phyloP scores from a whole-genome alignment of 2,888 invertebrate genomes.

The Macrophya annulata region DNA sequence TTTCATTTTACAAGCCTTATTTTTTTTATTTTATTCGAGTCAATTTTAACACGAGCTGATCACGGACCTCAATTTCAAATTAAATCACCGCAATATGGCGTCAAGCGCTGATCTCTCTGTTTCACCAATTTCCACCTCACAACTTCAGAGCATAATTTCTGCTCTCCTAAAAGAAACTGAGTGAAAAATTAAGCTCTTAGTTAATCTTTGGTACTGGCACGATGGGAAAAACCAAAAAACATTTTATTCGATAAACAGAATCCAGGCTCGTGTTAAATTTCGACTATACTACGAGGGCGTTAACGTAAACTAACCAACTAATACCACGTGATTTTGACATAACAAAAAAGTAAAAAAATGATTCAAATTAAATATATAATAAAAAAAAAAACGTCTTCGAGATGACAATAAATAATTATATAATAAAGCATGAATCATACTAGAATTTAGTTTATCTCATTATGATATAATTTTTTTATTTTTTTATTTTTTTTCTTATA shows the following conservation, averaged over 20 bases:
- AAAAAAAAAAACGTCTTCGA: neutral
- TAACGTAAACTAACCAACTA: neutral
- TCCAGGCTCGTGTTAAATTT: conserved; percentile 18
- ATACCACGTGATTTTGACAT: neutral
- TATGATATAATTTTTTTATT: neutral
- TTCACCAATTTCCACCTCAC: conserved; percentile 5
- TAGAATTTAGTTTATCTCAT: neutral
- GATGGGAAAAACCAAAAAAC: neutral
- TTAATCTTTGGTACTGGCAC: neutral
- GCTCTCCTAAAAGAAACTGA: neutral
- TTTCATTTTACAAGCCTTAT: neutral
- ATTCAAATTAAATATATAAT: neutral
- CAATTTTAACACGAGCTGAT: conserved; percentile 39
- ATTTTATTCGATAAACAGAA: neutral
- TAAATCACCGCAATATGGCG: conserved; percentile 9
- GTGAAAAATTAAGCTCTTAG: neutral
- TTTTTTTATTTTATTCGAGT: conserved; percentile 1
- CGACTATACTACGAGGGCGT: conserved; percentile 2
- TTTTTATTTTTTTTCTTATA: neutral
- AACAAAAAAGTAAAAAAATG: neutral
- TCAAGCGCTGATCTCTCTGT: neutral
- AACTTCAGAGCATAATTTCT: conserved; percentile 20
- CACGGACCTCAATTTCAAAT: neutral
- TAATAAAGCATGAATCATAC: neutral
- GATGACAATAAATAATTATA: neutral